Percentiles rank a stretch among this genome's conserved stretches.
phyloP scores from a whole-genome alignment of 2,888 invertebrate genomes.

The Blastobasis lacticolella region DNA sequence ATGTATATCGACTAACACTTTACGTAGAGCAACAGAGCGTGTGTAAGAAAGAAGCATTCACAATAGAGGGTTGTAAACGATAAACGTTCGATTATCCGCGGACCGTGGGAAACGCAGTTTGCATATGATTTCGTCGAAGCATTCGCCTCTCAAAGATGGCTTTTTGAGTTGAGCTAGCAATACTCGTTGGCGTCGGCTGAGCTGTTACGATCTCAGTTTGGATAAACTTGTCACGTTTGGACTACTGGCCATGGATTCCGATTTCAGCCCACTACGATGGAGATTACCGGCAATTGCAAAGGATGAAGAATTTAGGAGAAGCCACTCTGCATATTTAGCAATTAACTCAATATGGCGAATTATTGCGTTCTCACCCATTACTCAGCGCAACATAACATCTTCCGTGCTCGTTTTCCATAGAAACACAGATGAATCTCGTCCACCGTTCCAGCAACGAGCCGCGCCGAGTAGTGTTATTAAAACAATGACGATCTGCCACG shows the following conservation, averaged over 20 bases:
- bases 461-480: too few relatives aligned
- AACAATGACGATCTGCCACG: too few relatives aligned
- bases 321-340: too few relatives aligned
- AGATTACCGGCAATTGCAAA: neutral
- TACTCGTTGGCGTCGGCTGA: conserved; percentile 8
- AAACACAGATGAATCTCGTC: too few relatives aligned
- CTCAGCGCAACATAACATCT: too few relatives aligned
- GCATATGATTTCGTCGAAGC: conserved; percentile 47
- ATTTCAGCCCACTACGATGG: neutral
- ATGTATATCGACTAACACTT: neutral
- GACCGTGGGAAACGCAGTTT: conserved; percentile 53
- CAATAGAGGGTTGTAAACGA: conserved; percentile 20
- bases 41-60: neutral
- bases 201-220: conserved; percentile 7
- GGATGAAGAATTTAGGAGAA: too few relatives aligned
- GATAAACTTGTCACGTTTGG: conserved; percentile 12
- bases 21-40: neutral
- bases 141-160: conserved; percentile 18
- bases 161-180: conserved; percentile 5
- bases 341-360: too few relatives aligned
- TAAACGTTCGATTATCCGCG: conserved; percentile 46
- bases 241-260: conserved; percentile 3
- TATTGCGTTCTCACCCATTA: too few relatives aligned
- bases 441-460: too few relatives aligned
- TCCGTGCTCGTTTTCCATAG: too few relatives aligned